Evolutionary conservation across 2,797 vertebrate species (phyloP).

Genomic region (Bradypodion pumilum): DNA sequence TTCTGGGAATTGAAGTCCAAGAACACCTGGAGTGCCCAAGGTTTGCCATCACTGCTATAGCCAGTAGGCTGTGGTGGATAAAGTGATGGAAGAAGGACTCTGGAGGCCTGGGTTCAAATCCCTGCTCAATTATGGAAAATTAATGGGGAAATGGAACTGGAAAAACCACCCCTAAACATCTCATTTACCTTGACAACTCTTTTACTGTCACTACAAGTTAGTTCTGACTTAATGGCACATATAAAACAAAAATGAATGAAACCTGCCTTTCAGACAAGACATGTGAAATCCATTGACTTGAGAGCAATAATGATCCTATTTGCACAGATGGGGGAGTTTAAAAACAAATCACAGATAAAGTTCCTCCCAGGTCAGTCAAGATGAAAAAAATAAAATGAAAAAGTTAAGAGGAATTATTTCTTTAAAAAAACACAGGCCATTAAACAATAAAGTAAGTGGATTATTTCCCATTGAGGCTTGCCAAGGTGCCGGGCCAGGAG

Average conservation of each 20-base stretch:
- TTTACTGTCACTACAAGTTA: too few relatives aligned
- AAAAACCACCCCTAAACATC: too few relatives aligned
- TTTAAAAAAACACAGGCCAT: neutral
- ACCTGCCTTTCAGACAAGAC: neutral
- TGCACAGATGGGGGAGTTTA: neutral
- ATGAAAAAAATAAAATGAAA: rapidly evolving
- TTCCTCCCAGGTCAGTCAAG: slow-evolving; percentile 57
- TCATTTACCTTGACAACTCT: too few relatives aligned
- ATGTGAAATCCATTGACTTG: neutral
- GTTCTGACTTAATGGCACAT: too few relatives aligned
- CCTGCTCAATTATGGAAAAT: too few relatives aligned
- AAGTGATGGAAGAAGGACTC: too few relatives aligned
- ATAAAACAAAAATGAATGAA: neutral
- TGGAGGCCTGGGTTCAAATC: too few relatives aligned
- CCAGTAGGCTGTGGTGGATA: too few relatives aligned
- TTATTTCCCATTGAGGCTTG: neutral
- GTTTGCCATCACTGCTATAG: too few relatives aligned
- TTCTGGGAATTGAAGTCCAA: too few relatives aligned
- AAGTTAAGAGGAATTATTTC: slow-evolving; percentile 6
- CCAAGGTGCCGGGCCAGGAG: slow-evolving; percentile 23
- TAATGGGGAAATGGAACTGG: too few relatives aligned
- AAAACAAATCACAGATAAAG: slow-evolving; percentile 36
- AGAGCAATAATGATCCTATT: neutral
- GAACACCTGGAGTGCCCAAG: too few relatives aligned
- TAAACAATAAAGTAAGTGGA: neutral